Conservation (phyloP, 2,888 invertebrate genomes). For the Lymantria monacha region DNA sequence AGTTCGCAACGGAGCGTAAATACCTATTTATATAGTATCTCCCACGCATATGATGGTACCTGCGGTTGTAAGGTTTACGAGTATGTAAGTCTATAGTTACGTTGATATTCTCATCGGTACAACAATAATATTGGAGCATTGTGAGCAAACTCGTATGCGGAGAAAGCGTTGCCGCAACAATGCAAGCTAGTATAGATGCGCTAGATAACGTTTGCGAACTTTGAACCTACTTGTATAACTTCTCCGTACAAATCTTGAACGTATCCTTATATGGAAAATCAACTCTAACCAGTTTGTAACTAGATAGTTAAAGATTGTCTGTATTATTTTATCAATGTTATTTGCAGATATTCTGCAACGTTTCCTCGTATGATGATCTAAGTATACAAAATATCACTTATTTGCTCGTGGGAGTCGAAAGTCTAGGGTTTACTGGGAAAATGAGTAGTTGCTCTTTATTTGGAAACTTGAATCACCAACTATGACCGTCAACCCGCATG, state of each 20-base stretch:
- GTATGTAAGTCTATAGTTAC: conserved; percentile 24
- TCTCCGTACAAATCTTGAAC: conserved; percentile 25
- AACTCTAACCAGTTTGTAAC: background rate
- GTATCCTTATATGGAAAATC: conserved; percentile 1
- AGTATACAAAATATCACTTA: too few species aligned
- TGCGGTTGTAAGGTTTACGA: conserved; percentile 29
- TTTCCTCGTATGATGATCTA: too few species aligned
- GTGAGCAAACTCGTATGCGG: conserved; percentile 17
- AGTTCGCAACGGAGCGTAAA: too few species aligned
- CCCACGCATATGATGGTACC: conserved; percentile 7
- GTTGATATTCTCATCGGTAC: conserved; percentile 35
- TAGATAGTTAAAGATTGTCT: too few species aligned
- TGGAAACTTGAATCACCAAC: too few species aligned
- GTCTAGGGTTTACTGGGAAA: too few species aligned
- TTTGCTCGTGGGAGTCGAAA: too few species aligned
- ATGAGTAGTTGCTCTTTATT: too few species aligned
- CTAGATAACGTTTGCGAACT: conserved; percentile 46
- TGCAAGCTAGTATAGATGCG: conserved; percentile 43
- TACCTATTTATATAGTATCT: background rate
- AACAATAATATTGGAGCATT: conserved; percentile 42
- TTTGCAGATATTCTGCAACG: too few species aligned
- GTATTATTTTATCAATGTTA: too few species aligned
- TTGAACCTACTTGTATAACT: conserved; percentile 40
- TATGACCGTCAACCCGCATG: too few species aligned
- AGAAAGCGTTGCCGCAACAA: conserved; percentile 46